These are phyloP conservation scores for Drosophila koepferae DNA, from an alignment of 2,888 invertebrate genomes.

Conservation along the genomic window DNA sequence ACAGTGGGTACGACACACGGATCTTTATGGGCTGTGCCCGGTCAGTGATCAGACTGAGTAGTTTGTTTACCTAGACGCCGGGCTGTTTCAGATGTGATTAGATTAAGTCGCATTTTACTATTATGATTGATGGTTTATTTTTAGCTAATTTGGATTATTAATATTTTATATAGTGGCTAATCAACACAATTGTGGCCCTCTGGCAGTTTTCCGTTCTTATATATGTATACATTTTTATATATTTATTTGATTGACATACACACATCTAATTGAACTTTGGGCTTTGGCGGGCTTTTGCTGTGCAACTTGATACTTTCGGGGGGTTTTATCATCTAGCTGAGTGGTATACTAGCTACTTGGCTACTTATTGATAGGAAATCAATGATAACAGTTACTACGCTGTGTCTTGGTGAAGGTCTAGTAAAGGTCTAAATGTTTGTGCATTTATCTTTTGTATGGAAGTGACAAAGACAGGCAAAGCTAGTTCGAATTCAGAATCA, in stretches of 20 bases:
- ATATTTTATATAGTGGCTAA: conserved; percentile 59
- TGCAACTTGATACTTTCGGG: conserved; percentile 18
- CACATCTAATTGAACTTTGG: conserved; percentile 60
- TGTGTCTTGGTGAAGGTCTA: conserved; percentile 19
- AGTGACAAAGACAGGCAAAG: neutral
- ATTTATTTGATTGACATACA: conserved; percentile 45
- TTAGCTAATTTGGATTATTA: conserved; percentile 72
- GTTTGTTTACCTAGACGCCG: conserved; percentile 78
- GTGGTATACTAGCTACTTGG: conserved; percentile 24
- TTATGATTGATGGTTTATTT: conserved; percentile 75
- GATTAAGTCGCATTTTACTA: conserved; percentile 59
- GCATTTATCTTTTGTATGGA: neutral
- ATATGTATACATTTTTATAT: neutral
- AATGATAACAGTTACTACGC: conserved; percentile 24
- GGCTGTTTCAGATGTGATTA: conserved; percentile 69
- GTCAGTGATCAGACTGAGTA: conserved; percentile 39
- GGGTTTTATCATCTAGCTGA: conserved; percentile 37
- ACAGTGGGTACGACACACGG: conserved; percentile 2
- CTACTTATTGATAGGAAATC: conserved; percentile 30
- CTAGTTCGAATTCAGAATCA: neutral
- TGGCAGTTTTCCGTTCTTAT: conserved; percentile 10
- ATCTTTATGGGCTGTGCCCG: conserved; percentile 18
- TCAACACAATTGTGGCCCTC: conserved; percentile 50
- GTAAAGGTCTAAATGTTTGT: conserved; percentile 9
- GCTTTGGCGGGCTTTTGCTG: conserved; percentile 15